These are phyloP conservation scores for Thera britannica DNA, from an alignment of 2,888 invertebrate species.

Conservation along the genomic window DNA sequence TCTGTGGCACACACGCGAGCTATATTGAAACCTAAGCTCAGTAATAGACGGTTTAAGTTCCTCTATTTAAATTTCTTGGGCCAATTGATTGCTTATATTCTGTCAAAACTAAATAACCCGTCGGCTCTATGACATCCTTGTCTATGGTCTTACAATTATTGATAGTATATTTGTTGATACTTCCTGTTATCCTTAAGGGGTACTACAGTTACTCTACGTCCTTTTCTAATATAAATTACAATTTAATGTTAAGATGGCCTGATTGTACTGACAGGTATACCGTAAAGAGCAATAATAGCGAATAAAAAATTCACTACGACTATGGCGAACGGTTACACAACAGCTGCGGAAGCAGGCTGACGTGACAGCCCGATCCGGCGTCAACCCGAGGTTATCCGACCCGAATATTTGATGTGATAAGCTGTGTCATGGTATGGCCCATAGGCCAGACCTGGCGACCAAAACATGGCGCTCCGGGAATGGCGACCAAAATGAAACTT, in stretches of 20 bases:
- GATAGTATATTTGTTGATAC: no score
- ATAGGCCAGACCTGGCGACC: constrained; percentile 6
- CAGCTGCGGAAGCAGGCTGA: constrained; percentile 44
- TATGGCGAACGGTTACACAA: constrained; percentile 50
- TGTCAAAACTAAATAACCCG: background rate
- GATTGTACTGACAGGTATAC: constrained; percentile 16
- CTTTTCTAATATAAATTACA: background rate
- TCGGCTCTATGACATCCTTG: background rate
- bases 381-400: constrained; percentile 45
- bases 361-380: constrained; percentile 40
- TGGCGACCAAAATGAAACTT: no score
- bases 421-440: constrained; percentile 33
- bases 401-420: constrained; percentile 54
- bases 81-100: background rate
- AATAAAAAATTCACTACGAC: constrained; percentile 75
- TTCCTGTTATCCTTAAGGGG: background rate
- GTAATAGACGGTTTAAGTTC: no score
- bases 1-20: background rate
- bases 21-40: background rate
- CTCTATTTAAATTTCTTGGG: background rate
- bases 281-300: constrained; percentile 68
- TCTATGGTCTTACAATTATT: background rate
- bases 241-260: background rate
- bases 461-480: background rate
- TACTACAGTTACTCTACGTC: background rate